Evolutionary conservation across 2,113 vertebrate genomes (phyloP), one percentile per base, ranked within the genome.

Genomic region (Xiphophorus maculatus): DNA sequence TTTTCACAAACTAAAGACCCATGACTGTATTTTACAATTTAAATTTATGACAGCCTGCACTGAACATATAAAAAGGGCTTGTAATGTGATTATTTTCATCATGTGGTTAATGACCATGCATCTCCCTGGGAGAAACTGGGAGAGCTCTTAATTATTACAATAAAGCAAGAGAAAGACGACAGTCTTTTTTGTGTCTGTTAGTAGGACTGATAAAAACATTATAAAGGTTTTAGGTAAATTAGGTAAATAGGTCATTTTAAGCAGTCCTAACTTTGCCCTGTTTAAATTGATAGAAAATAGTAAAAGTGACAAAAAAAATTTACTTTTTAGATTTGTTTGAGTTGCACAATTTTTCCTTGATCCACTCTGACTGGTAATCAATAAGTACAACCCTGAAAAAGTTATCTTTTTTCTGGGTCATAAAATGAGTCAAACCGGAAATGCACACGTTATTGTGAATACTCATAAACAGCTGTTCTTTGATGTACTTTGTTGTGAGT

Each of bases 51-150:
- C 35, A 67, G 61, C 33, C 65, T 66, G 22, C 54, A 29, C 60
- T 44, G 33, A 67, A 65, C 44, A 35, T 13, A 48, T 66, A 58
- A 30, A 19, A 77, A 48, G 8, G 64, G 67, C 17, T 42, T 54
- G 8, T 70, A 27, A 70, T 40, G 64, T 69, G 7, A 69, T 44
- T 22, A 69, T 69, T 22, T 22, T 66, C 54, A 69, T 27, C n/a
- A 40, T 11, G 37, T 69, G n/a, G 48, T 73, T 79, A 61, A 19
- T 37, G 35, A 54, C 22, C 51, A 25, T 19, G 22, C 17, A 22
- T 54, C 28, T 28, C 28, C 12, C 28, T 63, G 17, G 62, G 14
- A 63, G 30, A 30, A 32, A 30, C 30, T 63, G 30, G 15, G 14
- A 25, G 5, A 32, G 7, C 30, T 7, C 15, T 63, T 63, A 19